Evolutionary conservation across 2,888 invertebrate species (phyloP).

Genomic region (Gastracanthus pulcherrimus): DNA sequence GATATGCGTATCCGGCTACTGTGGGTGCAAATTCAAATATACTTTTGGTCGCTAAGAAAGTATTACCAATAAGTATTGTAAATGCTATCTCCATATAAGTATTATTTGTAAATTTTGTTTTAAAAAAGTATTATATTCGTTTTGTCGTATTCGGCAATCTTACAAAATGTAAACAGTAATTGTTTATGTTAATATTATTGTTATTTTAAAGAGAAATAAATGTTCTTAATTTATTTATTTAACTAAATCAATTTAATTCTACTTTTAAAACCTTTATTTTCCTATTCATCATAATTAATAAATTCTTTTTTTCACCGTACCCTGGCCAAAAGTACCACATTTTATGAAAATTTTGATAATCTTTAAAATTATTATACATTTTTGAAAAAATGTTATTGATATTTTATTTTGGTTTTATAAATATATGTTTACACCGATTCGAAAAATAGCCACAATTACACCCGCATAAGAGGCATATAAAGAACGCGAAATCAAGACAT

Average conservation of each 20-base stretch:
- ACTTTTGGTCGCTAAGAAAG: background rate
- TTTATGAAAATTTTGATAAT: too few species aligned
- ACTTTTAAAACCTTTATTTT: background rate
- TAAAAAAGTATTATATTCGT: background rate
- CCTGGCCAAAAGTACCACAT: too few species aligned
- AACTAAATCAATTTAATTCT: background rate
- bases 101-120: background rate
- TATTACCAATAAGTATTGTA: background rate
- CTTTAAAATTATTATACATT: too few species aligned
- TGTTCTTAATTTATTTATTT: background rate
- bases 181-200: background rate
- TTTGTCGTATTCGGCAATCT: background rate
- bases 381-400: too few species aligned
- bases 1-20: slow-evolving; percentile 25
- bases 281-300: too few species aligned
- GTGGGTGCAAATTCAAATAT: slow-evolving; percentile 41
- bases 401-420: too few species aligned
- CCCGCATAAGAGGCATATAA: too few species aligned
- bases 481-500: too few species aligned
- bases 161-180: background rate
- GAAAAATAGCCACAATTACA: too few species aligned
- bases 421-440: too few species aligned
- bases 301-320: too few species aligned
- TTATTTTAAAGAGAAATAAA: background rate
- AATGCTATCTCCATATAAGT: background rate